phyloP scores from a whole-genome alignment of 2,888 invertebrate genomes.

The Platycheirus albimanus region DNA sequence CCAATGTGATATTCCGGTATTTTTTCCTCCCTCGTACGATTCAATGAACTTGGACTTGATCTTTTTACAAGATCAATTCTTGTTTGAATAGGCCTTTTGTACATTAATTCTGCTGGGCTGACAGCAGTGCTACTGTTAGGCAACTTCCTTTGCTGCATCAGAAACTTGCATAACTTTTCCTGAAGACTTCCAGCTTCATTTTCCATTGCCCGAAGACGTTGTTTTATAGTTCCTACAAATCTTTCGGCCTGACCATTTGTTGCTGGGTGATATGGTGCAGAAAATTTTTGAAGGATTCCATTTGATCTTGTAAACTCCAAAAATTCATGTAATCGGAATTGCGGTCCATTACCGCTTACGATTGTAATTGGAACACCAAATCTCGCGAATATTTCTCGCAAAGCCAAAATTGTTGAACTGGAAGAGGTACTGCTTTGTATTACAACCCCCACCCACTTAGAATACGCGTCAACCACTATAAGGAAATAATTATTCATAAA shows the following conservation, averaged over 20 bases:
- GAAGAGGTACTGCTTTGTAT: no score
- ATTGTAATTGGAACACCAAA: no score
- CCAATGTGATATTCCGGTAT: no score
- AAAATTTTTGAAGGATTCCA: background rate
- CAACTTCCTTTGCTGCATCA: constrained; percentile 3
- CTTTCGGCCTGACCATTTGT: constrained; percentile 22
- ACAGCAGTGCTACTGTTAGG: background rate
- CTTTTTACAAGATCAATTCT: no score
- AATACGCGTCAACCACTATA: no score
- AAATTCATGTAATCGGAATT: no score
- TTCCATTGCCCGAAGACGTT: background rate
- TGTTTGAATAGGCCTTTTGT: background rate
- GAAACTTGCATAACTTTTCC: background rate
- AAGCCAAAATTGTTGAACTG: no score
- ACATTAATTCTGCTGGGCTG: constrained; percentile 3
- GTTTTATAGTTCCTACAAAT: constrained; percentile 2
- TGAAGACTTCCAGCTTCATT: constrained; percentile 5
- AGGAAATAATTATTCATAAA: no score
- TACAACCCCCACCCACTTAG: no score
- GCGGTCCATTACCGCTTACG: no score
- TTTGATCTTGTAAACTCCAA: no score
- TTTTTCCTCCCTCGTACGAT: background rate
- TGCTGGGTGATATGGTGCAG: constrained; percentile 8
- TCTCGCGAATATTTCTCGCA: background rate
- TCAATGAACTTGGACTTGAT: background rate